Base-by-base conservation (phyloP, 1,140 invertebrate species). In the Brachionus sp. region DNA sequence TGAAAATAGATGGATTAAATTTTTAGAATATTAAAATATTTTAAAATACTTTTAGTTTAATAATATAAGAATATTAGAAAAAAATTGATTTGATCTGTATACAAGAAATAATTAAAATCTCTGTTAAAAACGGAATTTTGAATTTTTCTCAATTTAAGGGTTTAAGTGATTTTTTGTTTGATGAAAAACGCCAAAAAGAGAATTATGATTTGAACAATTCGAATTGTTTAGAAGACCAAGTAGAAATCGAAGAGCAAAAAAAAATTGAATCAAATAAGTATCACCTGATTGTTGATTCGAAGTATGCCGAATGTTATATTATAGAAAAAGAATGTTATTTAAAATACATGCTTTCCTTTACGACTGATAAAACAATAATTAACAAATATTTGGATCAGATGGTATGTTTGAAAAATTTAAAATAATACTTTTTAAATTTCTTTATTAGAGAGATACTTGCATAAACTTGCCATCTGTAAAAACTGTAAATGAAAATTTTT, bases 271-370 rank as follows among this genome's bases (percentile, higher is more conserved):
- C 50, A 2, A 77, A 77, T 77, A 77, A 57, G 29, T 77, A 77
- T 33, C 44, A 80, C 35, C 57, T 80, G 25, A 80, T 80, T 80
- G 50, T 44, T 4, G 35, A 80, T 23, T 80, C 77, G 25, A 57
- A 66, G 12, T 42, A 9, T 57, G 77, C 57, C 46, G 77, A 80
- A 66, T 66, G 50, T 42, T 80, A 57, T 35, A 57, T 80, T 10
- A 80, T 80, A 23, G 77, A 80, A 23, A 80, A 80, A 80, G 77
- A 80, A 42, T 9, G 13, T n/a, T 80, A 80, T 57, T 42, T 80
- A 37, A 80, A 80, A 33, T 66, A 57, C 33, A 80, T 80, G 77
- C 50, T 80, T 57, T 23, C 57, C 3, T 66, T 62, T n/a, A 66
- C 77, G 1, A 80, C 33, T 42, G 77, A 80, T 44, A 80, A 57